Evolutionary conservation across 1,140 invertebrate genomes (phyloP).

Genomic region (Grapholita molesta): DNA sequence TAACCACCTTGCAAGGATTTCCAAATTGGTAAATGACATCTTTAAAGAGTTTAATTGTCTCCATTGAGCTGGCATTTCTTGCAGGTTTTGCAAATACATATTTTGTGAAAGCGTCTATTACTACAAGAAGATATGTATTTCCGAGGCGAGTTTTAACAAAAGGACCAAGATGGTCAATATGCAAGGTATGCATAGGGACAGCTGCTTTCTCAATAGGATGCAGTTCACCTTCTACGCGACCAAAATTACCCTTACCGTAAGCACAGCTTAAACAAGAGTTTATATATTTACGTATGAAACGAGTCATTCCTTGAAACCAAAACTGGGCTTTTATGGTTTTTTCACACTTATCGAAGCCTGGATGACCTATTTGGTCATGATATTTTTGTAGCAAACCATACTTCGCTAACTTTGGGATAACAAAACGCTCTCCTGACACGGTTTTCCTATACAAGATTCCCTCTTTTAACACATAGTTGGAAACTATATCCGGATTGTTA

Average conservation of each 20-base stretch:
- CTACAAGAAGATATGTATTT: slow-evolving; percentile 34
- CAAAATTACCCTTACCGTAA: slow-evolving; percentile 24
- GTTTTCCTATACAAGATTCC: slow-evolving; percentile 22
- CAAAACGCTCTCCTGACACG: slow-evolving; percentile 24
- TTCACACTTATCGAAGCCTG: slow-evolving; percentile 30
- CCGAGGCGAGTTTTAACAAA: slow-evolving; percentile 32
- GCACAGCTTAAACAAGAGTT: slow-evolving; percentile 31
- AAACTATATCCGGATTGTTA: background rate
- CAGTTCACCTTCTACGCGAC: slow-evolving; percentile 30
- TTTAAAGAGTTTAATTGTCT: slow-evolving; percentile 30
- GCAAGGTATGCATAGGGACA: slow-evolving; percentile 39
- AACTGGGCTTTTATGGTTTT: slow-evolving; percentile 29
- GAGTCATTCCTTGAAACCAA: slow-evolving; percentile 33
- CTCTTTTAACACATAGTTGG: slow-evolving; percentile 16
- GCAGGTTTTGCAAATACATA: slow-evolving; percentile 34
- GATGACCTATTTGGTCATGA: slow-evolving; percentile 35
- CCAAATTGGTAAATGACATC: slow-evolving; percentile 33
- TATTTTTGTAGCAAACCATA: slow-evolving; percentile 25
- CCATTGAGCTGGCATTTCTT: slow-evolving; percentile 27
- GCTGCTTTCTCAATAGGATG: slow-evolving; percentile 36
- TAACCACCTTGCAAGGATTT: slow-evolving; percentile 32
- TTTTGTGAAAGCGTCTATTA: slow-evolving; percentile 47
- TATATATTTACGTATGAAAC: slow-evolving; percentile 38
- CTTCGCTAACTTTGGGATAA: slow-evolving; percentile 29
- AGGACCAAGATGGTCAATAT: slow-evolving; percentile 46